These are phyloP conservation scores for Caprella mutica DNA, from an alignment of 2,888 invertebrate species.

Conservation along the genomic window DNA sequence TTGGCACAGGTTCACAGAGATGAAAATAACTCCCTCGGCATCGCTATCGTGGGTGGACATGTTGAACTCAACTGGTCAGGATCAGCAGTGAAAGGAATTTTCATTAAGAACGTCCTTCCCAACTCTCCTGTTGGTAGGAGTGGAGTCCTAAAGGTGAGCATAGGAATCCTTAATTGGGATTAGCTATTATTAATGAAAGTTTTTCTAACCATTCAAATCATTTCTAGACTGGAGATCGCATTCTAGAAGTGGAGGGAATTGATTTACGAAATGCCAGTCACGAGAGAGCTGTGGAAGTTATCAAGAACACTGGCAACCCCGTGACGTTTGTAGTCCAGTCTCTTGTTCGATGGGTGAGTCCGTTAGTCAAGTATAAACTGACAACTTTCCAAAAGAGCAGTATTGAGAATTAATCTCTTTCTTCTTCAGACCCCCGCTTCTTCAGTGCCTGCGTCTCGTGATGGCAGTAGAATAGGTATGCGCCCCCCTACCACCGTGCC, in stretches of 20 bases:
- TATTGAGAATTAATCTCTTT: not conserved
- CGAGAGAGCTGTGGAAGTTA: slow-evolving; percentile 85
- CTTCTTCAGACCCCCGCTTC: slow-evolving; percentile 18
- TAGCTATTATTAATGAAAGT: too few species aligned
- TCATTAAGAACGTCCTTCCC: slow-evolving; percentile 90
- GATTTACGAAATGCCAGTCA: slow-evolving; percentile 84
- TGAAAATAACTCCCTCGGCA: slow-evolving; percentile 62
- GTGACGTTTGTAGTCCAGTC: slow-evolving; percentile 84
- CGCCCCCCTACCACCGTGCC: slow-evolving; percentile 21
- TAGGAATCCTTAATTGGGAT: too few species aligned
- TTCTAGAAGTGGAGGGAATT: slow-evolving; percentile 79
- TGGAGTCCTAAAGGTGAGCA: slow-evolving; percentile 71
- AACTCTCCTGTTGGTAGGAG: slow-evolving; percentile 86
- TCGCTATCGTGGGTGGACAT: slow-evolving; percentile 94
- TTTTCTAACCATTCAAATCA: too few species aligned
- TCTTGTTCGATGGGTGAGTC: slow-evolving; percentile 39
- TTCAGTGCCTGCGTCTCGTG: slow-evolving; percentile 22
- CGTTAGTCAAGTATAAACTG: not conserved
- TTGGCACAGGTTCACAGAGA: slow-evolving; percentile 38
- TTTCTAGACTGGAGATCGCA: slow-evolving; percentile 70
- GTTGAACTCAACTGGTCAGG: slow-evolving; percentile 61
- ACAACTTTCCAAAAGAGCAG: not conserved
- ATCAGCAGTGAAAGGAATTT: slow-evolving; percentile 59
- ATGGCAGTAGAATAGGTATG: slow-evolving; percentile 21
- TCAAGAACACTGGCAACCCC: slow-evolving; percentile 76